Conservation (phyloP, 2,797 vertebrate genomes). For the Muraenolepis orangiensis region DNA sequence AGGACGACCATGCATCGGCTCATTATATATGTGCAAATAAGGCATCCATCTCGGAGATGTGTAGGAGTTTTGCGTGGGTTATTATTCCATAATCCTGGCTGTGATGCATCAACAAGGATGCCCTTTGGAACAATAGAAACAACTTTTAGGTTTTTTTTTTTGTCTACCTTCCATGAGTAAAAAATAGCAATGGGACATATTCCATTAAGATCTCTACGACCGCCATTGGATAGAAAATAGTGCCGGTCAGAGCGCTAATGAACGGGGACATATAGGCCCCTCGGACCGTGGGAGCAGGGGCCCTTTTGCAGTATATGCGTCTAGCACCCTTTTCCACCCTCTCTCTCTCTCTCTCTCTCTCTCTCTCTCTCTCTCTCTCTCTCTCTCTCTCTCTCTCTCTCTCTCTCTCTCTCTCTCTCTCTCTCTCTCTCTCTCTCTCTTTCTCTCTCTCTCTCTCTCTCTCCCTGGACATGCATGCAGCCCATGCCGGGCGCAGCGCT, state of each 20-base stretch:
- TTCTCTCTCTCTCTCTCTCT: neutral
- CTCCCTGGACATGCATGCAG: slow-evolving; percentile 31
- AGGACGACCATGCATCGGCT: neutral
- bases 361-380: neutral
- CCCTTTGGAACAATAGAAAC: neutral
- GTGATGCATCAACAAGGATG: neutral
- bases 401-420: neutral
- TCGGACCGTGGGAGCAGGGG: too few relatives aligned
- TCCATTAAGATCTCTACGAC: neutral
- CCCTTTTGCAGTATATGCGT: too few relatives aligned
- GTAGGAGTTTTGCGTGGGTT: neutral
- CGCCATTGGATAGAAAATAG: neutral
- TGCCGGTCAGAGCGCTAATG: neutral
- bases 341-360: neutral
- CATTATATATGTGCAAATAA: neutral
- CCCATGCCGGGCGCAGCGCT: slow-evolving; percentile 45
- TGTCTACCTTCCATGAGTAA: neutral
- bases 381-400: neutral
- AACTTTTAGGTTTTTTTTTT: neutral
- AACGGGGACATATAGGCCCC: too few relatives aligned
- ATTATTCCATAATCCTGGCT: neutral
- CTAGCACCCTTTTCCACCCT: neutral
- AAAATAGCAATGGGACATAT: neutral
- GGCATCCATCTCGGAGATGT: neutral
- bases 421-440: neutral